Percentiles rank a stretch among this genome's conserved stretches.
These are phyloP conservation scores for Verasper variegatus DNA, from an alignment of 2,113 vertebrate species.

Conservation along the genomic window DNA sequence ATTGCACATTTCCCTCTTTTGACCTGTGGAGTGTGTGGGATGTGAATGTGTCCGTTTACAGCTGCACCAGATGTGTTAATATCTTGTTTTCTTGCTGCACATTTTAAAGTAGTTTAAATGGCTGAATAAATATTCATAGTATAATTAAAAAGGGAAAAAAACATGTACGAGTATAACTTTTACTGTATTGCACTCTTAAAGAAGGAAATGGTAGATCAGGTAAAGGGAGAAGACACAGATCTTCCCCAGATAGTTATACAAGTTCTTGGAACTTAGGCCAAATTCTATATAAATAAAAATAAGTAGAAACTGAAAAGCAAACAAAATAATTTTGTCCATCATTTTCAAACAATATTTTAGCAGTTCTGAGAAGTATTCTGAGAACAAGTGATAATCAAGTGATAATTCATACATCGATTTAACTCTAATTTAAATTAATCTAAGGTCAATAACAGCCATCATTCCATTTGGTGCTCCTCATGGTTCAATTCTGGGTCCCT, in stretches of 20 bases:
- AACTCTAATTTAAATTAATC: no score
- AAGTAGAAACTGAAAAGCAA: not conserved
- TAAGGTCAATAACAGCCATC: no score
- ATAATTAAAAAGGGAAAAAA: not conserved
- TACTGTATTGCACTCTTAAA: not conserved
- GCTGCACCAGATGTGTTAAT: not conserved
- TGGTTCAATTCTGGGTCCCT: not conserved
- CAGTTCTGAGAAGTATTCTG: no score
- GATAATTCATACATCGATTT: no score
- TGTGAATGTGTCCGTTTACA: not conserved
- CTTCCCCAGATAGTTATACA: not conserved
- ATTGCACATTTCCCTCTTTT: not conserved
- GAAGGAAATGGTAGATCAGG: not conserved
- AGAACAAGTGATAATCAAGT: no score
- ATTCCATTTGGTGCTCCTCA: not conserved
- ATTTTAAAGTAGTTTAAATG: not conserved
- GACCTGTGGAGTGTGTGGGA: not conserved
- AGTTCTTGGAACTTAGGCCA: not conserved
- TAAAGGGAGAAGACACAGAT: not conserved
- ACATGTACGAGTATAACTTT: not conserved
- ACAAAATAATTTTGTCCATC: not conserved
- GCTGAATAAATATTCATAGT: not conserved
- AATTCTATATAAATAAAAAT: not conserved
- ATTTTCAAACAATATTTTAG: constrained; percentile 3
- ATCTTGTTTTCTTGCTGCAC: not conserved